These are phyloP conservation scores for Antidorcas marsupialis DNA, from an alignment of 2,113 vertebrate genomes.

Conservation along the genomic window DNA sequence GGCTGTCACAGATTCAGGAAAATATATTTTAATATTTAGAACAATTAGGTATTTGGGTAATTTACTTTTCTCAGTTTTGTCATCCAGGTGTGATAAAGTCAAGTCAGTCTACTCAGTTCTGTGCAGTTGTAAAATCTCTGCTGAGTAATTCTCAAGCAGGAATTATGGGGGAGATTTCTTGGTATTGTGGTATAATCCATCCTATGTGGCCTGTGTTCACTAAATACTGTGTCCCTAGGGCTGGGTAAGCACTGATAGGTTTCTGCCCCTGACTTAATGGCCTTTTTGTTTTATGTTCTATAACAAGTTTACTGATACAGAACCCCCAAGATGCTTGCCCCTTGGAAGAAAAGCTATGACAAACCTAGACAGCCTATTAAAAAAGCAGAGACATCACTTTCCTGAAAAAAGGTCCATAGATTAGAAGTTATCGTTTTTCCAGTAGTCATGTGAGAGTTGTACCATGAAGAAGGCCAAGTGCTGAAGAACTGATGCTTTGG, in stretches of 20 bases:
- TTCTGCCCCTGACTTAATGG: background rate
- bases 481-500: no score
- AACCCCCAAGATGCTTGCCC: background rate
- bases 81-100: background rate
- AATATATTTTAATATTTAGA: background rate
- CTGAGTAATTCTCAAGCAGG: background rate
- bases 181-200: background rate
- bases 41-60: background rate
- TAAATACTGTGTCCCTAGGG: background rate
- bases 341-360: background rate
- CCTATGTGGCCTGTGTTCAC: background rate
- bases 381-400: background rate
- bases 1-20: background rate
- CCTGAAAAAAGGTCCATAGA: no score
- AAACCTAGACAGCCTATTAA: background rate
- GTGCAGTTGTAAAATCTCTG: background rate
- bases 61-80: background rate
- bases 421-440: no score
- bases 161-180: background rate
- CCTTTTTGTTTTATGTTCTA: background rate
- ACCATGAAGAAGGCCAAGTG: no score
- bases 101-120: background rate
- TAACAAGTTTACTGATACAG: background rate
- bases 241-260: background rate
- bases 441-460: no score